Base-by-base conservation (phyloP, 2,888 invertebrate species). In the Xestia rhomboidea region DNA sequence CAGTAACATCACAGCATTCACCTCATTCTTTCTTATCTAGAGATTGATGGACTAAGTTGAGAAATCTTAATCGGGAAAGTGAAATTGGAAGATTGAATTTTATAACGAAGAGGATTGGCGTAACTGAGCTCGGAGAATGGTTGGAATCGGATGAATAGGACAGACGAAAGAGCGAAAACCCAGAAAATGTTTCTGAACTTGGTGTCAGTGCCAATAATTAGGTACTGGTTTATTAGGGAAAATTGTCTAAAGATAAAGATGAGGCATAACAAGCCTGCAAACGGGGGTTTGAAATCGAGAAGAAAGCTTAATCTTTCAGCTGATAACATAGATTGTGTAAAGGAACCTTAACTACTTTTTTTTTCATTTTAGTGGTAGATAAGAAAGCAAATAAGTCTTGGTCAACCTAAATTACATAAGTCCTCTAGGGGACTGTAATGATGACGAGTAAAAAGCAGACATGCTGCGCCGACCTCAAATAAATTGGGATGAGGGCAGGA, bases 1-100 rank as follows among this genome's bases (percentile, higher is more conserved):
- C n/a, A 46, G 76, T 77, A 69, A 64, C 72, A 81, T 68, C 30
- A 34, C 54, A 68, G 21, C 74, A 70, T 75, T 79, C 44, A 63
- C 64, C 72, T 60, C 72, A 79, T 70, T 79, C 38, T 62, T 85
- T 76, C 76, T 24, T 27, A 68, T 60, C 21, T 34, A 49, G 24
- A 67, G 34, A 46, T 67, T 30, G 67, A 68, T 73, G n/a, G 41
- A 51, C 24, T 57, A 30, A 13, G 30, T 34, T 24, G 18, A 41
- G 46, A 63, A 24, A 60, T 51, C n/a, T 68, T 63, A 21, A 63
- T 71, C 41, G 21, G n/a, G 49, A 77, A 77, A 68, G 62, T 77
- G 38, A 71, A 68, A 34, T 18, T 0, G 54, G 71, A 21, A 11
- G 30, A 18, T 13, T 46, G 4, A 30, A 18, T 18, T 60, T 34